Base-by-base conservation (phyloP, 2,888 invertebrate genomes). In the Nipponacmea schrenckii region DNA sequence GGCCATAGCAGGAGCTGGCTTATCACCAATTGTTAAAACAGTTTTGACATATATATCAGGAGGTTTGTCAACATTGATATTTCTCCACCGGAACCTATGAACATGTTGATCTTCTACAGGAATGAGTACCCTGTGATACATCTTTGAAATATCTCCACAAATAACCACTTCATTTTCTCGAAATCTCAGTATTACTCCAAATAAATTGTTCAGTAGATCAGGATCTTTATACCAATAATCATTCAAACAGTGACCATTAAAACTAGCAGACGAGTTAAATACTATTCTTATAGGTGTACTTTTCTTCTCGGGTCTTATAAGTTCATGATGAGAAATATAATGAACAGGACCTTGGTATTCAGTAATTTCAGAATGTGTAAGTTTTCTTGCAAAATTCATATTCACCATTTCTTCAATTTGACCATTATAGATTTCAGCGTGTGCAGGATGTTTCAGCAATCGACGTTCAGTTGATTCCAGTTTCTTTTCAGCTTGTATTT, bases 31-130 rank as follows among this genome's bases (percentile, higher is more conserved):
- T 3, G 68, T 26, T 24, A 72, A 64, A n/a, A 62, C 26, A 46
- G 44, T 44, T 8, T 68, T 17, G 26, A 44, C 64, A 69, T 72
- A 72, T 56, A 64, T 64, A 62, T 69, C 72, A 15, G 72, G 69
- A 15, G 31, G 14, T 17, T 46, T 64, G 14, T 62, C 27, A 26
- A 39, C 45, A 14, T 69, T 48, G 1, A 65, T 12, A 31, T 72
- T 62, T 66, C 72, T 68, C 66, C 72, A 69, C 10, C 69, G 48
- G 56, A 69, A 72, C 20, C 48, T 17, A 44, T 72, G 72, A n/a
- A n/a, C n/a, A 45, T 72, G 66, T 48, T 68, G 64, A 46, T 69
- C 72, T 17, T 44, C 27, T 50, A 20, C 5, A 24, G 62, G 39
- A 26, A 72, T 46, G 20, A 24, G 50, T 12, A 69, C 56, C 8